A percentile compares a stretch with the other conserved stretches of the same genome.
phyloP scores from a whole-genome alignment of 2,888 invertebrate species.

The Lasioglossum leucozonium region DNA sequence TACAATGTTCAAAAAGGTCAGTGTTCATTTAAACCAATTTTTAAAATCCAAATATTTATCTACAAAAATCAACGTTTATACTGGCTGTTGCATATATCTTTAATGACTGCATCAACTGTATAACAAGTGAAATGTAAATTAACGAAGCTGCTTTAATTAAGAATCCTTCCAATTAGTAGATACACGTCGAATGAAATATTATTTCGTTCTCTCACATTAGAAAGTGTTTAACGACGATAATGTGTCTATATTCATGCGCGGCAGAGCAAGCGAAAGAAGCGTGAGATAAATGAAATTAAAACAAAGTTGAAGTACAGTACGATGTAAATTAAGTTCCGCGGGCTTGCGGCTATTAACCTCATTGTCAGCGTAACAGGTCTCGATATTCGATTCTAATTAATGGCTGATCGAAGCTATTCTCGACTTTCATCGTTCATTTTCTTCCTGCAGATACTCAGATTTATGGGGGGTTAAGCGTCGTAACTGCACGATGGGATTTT shows the following conservation, averaged over 20 bases:
- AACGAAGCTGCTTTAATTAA: background rate
- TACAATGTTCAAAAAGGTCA: background rate
- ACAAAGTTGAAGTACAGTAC: background rate
- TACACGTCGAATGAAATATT: background rate
- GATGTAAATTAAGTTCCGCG: background rate
- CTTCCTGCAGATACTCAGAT: background rate
- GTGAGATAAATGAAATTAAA: background rate
- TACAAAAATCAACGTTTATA: background rate
- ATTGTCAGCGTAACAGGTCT: background rate
- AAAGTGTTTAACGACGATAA: background rate
- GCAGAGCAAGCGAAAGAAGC: background rate
- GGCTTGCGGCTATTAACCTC: background rate
- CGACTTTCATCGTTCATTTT: background rate
- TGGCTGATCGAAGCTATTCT: background rate
- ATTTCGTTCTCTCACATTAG: background rate
- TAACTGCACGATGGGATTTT: conserved; percentile 5
- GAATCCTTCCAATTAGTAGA: background rate
- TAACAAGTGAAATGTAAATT: background rate
- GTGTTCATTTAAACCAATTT: background rate
- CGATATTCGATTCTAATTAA: background rate
- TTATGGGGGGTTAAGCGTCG: background rate
- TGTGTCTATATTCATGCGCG: background rate
- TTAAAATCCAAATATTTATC: background rate
- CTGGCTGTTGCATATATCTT: background rate
- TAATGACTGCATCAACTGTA: background rate